Conservation (phyloP, 2,888 invertebrate species). For the Lepidocyrtoides sp. region DNA sequence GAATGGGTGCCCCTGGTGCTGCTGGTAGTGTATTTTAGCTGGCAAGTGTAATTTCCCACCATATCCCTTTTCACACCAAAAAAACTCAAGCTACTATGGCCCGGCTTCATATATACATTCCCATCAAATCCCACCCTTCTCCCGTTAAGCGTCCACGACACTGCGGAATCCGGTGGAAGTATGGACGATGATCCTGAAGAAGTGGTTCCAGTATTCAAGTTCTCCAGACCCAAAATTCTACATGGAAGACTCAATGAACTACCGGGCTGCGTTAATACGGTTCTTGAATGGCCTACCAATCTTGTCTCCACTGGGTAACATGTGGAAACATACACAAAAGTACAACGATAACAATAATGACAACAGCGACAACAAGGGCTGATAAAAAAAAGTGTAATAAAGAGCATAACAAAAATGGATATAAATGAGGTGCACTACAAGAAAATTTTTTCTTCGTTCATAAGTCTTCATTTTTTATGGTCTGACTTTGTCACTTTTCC, state of each 20-base stretch:
- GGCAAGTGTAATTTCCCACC: constrained; percentile 84
- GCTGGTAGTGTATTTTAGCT: constrained; percentile 72
- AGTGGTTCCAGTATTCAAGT: constrained; percentile 41
- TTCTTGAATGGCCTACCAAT: constrained; percentile 83
- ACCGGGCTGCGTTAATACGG: constrained; percentile 80
- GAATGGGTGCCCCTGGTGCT: constrained; percentile 74
- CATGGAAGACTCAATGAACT: constrained; percentile 83
- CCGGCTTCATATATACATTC: constrained; percentile 82
- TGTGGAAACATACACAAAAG: constrained; percentile 24
- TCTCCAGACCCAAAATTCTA: constrained; percentile 79
- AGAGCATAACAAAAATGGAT: constrained; percentile 68
- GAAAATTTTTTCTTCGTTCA: constrained; percentile 67
- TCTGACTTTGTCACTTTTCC: constrained; percentile 74
- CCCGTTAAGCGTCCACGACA: constrained; percentile 82
- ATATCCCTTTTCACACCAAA: constrained; percentile 81
- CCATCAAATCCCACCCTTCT: constrained; percentile 82
- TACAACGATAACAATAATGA: neutral
- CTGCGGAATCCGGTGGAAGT: constrained; percentile 64
- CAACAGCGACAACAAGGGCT: constrained; percentile 8
- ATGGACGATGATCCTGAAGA: constrained; percentile 56
- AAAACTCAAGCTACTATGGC: constrained; percentile 82
- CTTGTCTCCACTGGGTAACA: constrained; percentile 81
- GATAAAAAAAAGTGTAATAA: constrained; percentile 1
- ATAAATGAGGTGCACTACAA: constrained; percentile 67
- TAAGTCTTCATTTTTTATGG: constrained; percentile 78